Percentiles rank a stretch among this genome's conserved stretches.
Conservation (phyloP, 2,113 vertebrate genomes). For the Agapornis roseicollis region DNA sequence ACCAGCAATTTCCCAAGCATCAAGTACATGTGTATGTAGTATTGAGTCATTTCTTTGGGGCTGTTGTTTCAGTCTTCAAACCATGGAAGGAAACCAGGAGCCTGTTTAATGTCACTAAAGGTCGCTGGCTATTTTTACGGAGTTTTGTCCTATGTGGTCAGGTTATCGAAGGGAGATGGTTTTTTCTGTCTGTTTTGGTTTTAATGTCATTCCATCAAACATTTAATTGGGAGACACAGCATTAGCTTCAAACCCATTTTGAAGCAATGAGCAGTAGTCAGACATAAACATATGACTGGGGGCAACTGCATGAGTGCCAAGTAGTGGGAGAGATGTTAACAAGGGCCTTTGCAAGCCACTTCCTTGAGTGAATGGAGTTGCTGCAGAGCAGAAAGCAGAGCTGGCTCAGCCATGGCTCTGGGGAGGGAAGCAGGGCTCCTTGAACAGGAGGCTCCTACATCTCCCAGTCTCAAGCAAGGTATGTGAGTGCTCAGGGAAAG, state of each 20-base stretch:
- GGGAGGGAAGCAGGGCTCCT: background rate
- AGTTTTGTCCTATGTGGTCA: background rate
- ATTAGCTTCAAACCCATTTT: slow-evolving; percentile 34
- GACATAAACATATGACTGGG: background rate
- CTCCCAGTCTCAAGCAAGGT: background rate
- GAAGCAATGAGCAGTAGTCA: slow-evolving; percentile 7
- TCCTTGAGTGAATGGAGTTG: background rate
- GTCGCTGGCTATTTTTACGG: slow-evolving; percentile 47
- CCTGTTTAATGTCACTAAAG: slow-evolving; percentile 14
- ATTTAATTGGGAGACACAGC: slow-evolving; percentile 34
- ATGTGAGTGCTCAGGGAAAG: background rate
- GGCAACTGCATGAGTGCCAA: background rate
- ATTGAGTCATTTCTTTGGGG: slow-evolving; percentile 26
- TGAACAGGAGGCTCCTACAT: background rate
- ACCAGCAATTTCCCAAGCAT: background rate
- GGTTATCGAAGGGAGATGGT: background rate
- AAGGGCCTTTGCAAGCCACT: background rate
- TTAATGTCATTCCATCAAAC: slow-evolving; percentile 49
- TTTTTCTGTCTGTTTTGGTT: slow-evolving; percentile 41
- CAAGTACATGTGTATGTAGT: background rate
- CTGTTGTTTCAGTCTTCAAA: slow-evolving; percentile 57
- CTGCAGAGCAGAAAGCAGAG: background rate
- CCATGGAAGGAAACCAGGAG: slow-evolving; percentile 20
- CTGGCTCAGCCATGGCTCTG: background rate
- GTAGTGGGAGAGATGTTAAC: background rate